Evolutionary conservation across 1,140 invertebrate species (phyloP).

Genomic region (Galleria mellonella): DNA sequence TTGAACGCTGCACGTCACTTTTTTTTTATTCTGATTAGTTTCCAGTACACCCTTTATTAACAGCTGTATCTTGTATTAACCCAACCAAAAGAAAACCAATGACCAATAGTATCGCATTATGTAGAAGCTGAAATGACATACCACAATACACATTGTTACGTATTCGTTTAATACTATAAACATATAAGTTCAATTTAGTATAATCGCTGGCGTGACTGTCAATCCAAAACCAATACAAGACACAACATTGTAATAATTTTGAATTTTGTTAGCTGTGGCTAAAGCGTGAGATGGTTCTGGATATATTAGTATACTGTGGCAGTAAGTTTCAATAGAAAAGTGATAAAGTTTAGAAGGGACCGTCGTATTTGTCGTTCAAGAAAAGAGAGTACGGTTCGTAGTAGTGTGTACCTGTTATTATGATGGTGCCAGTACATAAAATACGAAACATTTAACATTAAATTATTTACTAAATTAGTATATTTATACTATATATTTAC

Average conservation of each 20-base stretch:
- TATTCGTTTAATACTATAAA: slow-evolving; percentile 16
- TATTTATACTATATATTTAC: too few species aligned
- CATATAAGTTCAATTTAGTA: slow-evolving; percentile 24
- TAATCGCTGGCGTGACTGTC: slow-evolving; percentile 21
- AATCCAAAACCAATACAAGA: slow-evolving; percentile 75
- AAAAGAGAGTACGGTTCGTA: too few species aligned
- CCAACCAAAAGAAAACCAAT: slow-evolving; percentile 74
- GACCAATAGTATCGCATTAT: slow-evolving; percentile 68
- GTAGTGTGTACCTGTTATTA: too few species aligned
- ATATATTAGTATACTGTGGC: slow-evolving; percentile 35
- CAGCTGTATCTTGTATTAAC: slow-evolving; percentile 76
- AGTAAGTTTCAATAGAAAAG: slow-evolving; percentile 5
- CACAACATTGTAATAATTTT: slow-evolving; percentile 70
- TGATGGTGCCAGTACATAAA: too few species aligned
- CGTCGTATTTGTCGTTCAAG: too few species aligned
- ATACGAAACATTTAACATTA: too few species aligned
- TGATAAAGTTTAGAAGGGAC: too few species aligned
- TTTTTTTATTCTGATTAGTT: slow-evolving; percentile 59
- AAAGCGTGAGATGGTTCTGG: slow-evolving; percentile 67
- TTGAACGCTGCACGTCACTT: slow-evolving; percentile 37
- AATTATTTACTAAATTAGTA: too few species aligned
- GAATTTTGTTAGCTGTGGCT: slow-evolving; percentile 72
- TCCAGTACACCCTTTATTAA: slow-evolving; percentile 68
- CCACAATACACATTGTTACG: slow-evolving; percentile 58
- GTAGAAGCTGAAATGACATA: slow-evolving; percentile 68